Conservation (phyloP, 2,888 invertebrate genomes). For the Ecliptopera silaceata region DNA sequence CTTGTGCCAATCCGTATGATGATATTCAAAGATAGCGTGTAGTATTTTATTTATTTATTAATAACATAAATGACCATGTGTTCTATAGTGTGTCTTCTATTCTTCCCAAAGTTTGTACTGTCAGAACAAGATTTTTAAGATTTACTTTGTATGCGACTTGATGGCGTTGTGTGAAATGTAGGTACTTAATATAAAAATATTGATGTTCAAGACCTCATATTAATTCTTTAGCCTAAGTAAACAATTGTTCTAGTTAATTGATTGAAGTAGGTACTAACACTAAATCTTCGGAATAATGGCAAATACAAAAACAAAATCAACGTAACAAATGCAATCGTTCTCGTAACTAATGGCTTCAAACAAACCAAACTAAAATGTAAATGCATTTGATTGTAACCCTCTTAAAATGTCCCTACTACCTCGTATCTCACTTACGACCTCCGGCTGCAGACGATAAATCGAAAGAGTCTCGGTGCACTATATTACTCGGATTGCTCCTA, state of each 20-base stretch:
- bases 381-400: slow-evolving; percentile 49
- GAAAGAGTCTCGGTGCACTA: slow-evolving; percentile 58
- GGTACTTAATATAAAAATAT: too few species aligned
- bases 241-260: too few species aligned
- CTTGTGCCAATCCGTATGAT: slow-evolving; percentile 2
- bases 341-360: slow-evolving; percentile 19
- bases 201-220: too few species aligned
- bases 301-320: not conserved
- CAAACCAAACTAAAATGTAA: slow-evolving; percentile 38
- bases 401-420: slow-evolving; percentile 44
- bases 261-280: not conserved
- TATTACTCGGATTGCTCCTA: slow-evolving; percentile 67
- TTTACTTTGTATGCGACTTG: too few species aligned
- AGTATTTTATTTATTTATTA: too few species aligned
- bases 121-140: too few species aligned
- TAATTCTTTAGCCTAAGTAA: too few species aligned
- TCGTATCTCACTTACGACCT: slow-evolving; percentile 44
- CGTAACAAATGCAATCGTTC: slow-evolving; percentile 17
- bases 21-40: not conserved
- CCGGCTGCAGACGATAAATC: slow-evolving; percentile 60
- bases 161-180: too few species aligned
- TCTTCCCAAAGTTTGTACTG: too few species aligned
- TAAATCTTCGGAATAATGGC: not conserved
- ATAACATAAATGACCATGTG: too few species aligned
- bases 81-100: too few species aligned